Evolutionary conservation across 2,797 vertebrate genomes (phyloP).

Genomic region (Liasis olivaceus): DNA sequence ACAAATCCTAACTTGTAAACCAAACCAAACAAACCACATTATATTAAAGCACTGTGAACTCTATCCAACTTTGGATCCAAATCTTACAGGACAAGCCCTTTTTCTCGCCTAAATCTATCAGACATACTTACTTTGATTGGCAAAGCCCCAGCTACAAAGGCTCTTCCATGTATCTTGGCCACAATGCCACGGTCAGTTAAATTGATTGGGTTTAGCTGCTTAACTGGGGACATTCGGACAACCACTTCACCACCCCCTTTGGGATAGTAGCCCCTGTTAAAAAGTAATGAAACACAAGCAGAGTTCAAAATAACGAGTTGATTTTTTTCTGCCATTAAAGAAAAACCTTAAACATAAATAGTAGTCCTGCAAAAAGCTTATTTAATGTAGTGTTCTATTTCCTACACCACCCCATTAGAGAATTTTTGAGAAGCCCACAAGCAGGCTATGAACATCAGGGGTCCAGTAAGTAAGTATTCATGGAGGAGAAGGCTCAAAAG

Average conservation of each 20-base stretch:
- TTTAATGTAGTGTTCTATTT: neutral
- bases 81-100: neutral
- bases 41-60: neutral
- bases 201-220: constrained; percentile 84
- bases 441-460: neutral
- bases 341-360: neutral
- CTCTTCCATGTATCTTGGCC: constrained; percentile 91
- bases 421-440: neutral
- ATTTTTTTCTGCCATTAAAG: neutral
- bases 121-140: constrained; percentile 86
- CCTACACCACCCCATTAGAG: neutral
- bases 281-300: constrained; percentile 23
- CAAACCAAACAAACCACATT: neutral
- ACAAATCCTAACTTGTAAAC: neutral
- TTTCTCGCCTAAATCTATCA: neutral
- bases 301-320: neutral
- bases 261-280: constrained; percentile 91
- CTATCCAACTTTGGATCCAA: neutral
- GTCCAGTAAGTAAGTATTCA: neutral
- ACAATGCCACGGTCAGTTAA: constrained; percentile 90
- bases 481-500: neutral
- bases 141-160: constrained; percentile 91
- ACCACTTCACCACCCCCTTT: constrained; percentile 92
- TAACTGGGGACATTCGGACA: constrained; percentile 86
- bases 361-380: neutral